These are phyloP conservation scores for Himalopsyche tibetana DNA, from an alignment of 2,888 invertebrate genomes.

Conservation along the genomic window DNA sequence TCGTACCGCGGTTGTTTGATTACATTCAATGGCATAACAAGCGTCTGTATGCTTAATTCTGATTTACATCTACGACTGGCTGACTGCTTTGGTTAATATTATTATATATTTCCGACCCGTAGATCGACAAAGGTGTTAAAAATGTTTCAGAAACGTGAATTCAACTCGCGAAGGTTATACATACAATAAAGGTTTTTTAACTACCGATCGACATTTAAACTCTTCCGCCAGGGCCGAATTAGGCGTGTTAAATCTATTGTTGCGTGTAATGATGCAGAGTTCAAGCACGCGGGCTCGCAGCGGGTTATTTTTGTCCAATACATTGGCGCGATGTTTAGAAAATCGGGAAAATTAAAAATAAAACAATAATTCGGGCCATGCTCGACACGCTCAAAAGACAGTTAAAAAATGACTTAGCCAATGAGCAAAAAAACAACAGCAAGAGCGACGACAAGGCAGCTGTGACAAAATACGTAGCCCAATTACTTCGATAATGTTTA, in stretches of 20 bases:
- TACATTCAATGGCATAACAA: no score
- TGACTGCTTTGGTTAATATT: no score
- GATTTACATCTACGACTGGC: no score
- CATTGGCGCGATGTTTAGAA: constrained; percentile 37
- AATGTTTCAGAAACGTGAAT: constrained; percentile 8
- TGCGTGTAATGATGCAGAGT: constrained; percentile 38
- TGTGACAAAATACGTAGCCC: no score
- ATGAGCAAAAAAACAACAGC: not conserved
- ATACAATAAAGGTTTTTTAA: constrained; percentile 40
- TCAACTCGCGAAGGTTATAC: constrained; percentile 10
- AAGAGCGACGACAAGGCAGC: no score
- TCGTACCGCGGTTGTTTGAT: no score
- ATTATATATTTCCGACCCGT: no score
- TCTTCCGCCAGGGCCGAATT: constrained; percentile 42
- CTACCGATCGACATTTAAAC: constrained; percentile 43
- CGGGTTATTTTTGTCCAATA: constrained; percentile 11
- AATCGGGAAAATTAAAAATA: constrained; percentile 40
- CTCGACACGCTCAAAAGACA: not conserved
- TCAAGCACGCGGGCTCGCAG: constrained; percentile 31
- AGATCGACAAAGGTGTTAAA: constrained; percentile 1
- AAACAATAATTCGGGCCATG: constrained; percentile 17
- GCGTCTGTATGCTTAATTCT: no score
- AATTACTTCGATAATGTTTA: no score
- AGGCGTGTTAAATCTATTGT: constrained; percentile 40
- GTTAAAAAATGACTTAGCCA: not conserved